Conservation (phyloP, 2,797 vertebrate genomes). For the Eospalax fontanierii region DNA sequence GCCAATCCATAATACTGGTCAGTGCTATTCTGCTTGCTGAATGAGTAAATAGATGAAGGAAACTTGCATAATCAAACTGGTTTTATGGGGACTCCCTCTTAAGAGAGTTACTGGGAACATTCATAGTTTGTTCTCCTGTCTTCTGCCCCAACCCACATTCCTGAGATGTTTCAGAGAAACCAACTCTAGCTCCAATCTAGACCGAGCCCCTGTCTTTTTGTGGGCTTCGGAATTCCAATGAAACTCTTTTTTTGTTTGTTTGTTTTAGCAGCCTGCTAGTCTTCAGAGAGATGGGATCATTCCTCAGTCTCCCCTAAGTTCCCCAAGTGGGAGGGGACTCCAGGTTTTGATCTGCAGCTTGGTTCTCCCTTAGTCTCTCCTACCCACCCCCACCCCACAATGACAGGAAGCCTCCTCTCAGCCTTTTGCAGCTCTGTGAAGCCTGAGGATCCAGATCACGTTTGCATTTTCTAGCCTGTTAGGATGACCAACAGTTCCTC, state of each 20-base stretch:
- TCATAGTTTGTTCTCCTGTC: background rate
- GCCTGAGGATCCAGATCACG: background rate
- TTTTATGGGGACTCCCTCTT: slow-evolving; percentile 8
- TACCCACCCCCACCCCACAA: background rate
- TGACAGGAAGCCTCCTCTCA: background rate
- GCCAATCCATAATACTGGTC: background rate
- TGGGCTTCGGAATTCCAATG: background rate
- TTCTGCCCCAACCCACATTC: background rate
- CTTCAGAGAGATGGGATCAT: background rate
- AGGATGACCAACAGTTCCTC: background rate
- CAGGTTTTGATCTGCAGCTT: background rate
- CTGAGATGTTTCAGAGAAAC: background rate
- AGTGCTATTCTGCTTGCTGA: slow-evolving; percentile 43
- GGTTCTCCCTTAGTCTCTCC: background rate
- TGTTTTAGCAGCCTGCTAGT: background rate
- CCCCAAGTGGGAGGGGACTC: background rate
- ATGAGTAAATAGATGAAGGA: slow-evolving; percentile 43
- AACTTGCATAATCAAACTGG: background rate
- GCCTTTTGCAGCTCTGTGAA: background rate
- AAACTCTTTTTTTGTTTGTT: background rate
- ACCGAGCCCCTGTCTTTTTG: background rate
- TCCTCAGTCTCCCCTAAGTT: background rate
- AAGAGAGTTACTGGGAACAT: slow-evolving; percentile 1
- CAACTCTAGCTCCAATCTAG: background rate
- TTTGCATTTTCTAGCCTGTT: background rate